Conservation (phyloP, 2,888 invertebrate genomes). For the Halictus quadricinctus region DNA sequence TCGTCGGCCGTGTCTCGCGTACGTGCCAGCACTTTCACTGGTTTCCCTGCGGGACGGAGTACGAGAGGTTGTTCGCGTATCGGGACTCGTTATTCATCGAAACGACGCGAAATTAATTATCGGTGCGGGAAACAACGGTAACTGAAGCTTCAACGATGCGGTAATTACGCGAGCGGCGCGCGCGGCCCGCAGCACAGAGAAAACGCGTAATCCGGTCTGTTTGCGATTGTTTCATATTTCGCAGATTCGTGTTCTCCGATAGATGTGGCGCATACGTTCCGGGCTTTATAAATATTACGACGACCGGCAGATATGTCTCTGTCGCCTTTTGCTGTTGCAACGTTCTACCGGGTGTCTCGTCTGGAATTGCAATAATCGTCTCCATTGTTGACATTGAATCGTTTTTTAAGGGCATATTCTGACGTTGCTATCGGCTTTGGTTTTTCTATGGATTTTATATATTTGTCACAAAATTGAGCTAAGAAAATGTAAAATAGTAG, state of each 20-base stretch:
- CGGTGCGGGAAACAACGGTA: conserved; percentile 43
- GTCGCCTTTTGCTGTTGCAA: background rate
- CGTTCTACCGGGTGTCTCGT: background rate
- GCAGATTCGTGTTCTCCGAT: conserved; percentile 30
- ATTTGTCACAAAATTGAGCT: too few species aligned
- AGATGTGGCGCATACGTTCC: background rate
- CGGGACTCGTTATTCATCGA: conserved; percentile 34
- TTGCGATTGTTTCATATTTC: conserved; percentile 39
- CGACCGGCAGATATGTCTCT: background rate
- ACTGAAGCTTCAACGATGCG: conserved; percentile 56
- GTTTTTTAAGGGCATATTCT: too few species aligned
- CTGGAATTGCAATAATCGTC: background rate
- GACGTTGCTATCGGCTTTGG: too few species aligned
- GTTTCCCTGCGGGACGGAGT: background rate
- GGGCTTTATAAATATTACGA: background rate
- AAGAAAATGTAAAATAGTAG: too few species aligned
- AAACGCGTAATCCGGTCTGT: conserved; percentile 13
- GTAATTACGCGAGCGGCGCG: conserved; percentile 28
- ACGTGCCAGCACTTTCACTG: conserved; percentile 34
- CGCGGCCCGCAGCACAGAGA: background rate
- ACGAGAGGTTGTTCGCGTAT: background rate
- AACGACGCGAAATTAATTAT: conserved; percentile 44
- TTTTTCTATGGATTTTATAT: too few species aligned
- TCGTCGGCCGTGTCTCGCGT: conserved; percentile 4
- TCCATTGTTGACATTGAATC: background rate